phyloP scores from a whole-genome alignment of 2,113 vertebrate genomes.

The Dicentrarchus labrax region DNA sequence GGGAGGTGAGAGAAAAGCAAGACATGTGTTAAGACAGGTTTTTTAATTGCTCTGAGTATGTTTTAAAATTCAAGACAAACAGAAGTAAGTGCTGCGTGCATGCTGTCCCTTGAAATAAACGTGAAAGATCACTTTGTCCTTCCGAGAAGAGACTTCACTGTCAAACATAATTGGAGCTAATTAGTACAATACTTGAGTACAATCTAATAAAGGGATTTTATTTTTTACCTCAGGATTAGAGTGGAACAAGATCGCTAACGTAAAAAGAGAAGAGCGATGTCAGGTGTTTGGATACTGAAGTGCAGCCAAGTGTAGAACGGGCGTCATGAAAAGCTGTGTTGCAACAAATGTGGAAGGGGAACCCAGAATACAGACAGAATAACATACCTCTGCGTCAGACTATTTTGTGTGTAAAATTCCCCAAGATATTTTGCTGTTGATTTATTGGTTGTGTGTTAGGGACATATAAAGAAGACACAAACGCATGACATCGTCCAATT shows the following conservation, averaged over 20 bases:
- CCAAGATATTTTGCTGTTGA: neutral
- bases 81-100: neutral
- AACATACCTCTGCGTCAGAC: neutral
- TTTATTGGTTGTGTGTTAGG: neutral
- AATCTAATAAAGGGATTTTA: constrained; percentile 7
- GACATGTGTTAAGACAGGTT: neutral
- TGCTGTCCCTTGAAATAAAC: neutral
- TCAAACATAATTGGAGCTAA: neutral
- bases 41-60: neutral
- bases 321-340: constrained; percentile 35
- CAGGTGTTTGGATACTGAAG: constrained; percentile 35
- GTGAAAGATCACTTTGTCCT: neutral
- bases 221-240: neutral
- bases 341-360: constrained; percentile 30
- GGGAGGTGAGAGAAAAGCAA: neutral
- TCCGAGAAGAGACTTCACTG: neutral
- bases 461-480: constrained; percentile 13
- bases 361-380: constrained; percentile 12
- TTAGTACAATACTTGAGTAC: neutral
- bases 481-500: neutral
- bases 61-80: neutral
- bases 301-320: constrained; percentile 7
- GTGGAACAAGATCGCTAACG: constrained; percentile 9
- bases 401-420: constrained; percentile 20
- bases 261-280: constrained; percentile 35